These are phyloP conservation scores for Eupelmus urozonus DNA, from an alignment of 2,888 invertebrate genomes.

Conservation along the genomic window DNA sequence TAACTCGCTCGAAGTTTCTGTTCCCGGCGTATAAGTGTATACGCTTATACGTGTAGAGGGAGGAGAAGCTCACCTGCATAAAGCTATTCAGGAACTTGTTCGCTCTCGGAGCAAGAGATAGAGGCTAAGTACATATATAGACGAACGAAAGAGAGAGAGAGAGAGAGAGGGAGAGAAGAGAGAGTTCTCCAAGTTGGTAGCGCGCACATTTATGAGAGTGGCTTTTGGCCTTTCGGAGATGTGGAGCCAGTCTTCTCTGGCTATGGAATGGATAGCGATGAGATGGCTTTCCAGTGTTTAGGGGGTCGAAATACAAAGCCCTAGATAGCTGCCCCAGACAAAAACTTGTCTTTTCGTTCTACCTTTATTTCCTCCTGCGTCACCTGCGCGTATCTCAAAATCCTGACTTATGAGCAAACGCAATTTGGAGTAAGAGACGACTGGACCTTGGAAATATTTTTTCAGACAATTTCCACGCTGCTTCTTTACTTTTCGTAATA, in stretches of 20 bases:
- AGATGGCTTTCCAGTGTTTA: constrained; percentile 70
- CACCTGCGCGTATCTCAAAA: constrained; percentile 65
- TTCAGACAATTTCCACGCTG: no score
- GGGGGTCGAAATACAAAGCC: constrained; percentile 64
- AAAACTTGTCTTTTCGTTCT: constrained; percentile 1
- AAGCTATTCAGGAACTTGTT: constrained; percentile 51
- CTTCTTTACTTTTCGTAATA: no score
- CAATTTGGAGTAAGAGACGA: no score
- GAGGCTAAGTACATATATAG: constrained; percentile 27
- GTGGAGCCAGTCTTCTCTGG: constrained; percentile 43
- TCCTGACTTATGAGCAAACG: constrained; percentile 19
- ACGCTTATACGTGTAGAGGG: constrained; percentile 17
- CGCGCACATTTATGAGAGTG: constrained; percentile 66
- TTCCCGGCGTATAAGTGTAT: constrained; percentile 37
- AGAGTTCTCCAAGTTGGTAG: constrained; percentile 60
- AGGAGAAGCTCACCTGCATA: constrained; percentile 51
- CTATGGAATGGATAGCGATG: constrained; percentile 62
- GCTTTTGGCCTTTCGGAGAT: constrained; percentile 63
- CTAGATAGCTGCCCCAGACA: neutral
- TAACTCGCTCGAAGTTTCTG: constrained; percentile 60
- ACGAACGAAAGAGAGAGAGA: neutral
- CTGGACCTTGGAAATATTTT: no score
- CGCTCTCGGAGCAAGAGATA: constrained; percentile 35
- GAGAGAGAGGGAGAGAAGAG: no score
- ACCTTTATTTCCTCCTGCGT: constrained; percentile 55